Base-by-base conservation (phyloP, 2,113 vertebrate species). In the Castor canadensis region DNA sequence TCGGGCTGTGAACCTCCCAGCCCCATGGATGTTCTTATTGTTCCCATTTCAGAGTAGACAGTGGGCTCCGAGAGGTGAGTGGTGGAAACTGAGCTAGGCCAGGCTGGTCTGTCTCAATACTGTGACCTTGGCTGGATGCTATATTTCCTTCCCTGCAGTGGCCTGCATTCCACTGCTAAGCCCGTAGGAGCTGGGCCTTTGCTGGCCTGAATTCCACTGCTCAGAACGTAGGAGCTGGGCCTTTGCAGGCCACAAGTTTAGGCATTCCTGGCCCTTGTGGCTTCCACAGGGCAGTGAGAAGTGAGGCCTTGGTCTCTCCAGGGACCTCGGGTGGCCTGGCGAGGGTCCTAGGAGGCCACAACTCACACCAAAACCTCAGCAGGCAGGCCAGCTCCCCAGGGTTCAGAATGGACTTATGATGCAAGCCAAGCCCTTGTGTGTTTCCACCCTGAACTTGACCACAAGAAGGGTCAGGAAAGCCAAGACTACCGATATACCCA, bases 371-470 rank as follows among this genome's bases (percentile, higher is more conserved):
- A 64, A 75, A 71, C 0, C 58, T 96, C 88, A 79, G 84, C 28
- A 43, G 0, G 54, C 32, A 87, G 90, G 52, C 43, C 0, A 0
- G 0, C 1, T 83, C 77, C 15, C 45, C 35, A 16, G 80, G 54
- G 80, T 22, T 28, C 62, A 6, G 85, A 40, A 83, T 7, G 9
- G n/a, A 15, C n/a, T 26, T 1, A 38, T 2, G 19, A 64, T 28
- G 56, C 24, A 9, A 13, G 26, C 66, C 75, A 7, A 30, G 49
- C 91, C 32, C 62, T 9, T 16, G 43, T 54, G 19, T 2, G 52
- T 19, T 24, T 64, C 66, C 56, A 28, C 5, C 60, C 62, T 3
- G 40, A 47, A 40, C 54, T 0, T 5, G 49, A 56, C 0, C 1
- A 15, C 0, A 2, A 75, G 73, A 43, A 19, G 4, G 35, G 60